A percentile compares a stretch with the other conserved stretches of the same genome.
Evolutionary conservation across 30 jellyfish, hydroid and myxozoan genomes (phyloP).

Genomic region (Chrysaora quinquecirrha): DNA sequence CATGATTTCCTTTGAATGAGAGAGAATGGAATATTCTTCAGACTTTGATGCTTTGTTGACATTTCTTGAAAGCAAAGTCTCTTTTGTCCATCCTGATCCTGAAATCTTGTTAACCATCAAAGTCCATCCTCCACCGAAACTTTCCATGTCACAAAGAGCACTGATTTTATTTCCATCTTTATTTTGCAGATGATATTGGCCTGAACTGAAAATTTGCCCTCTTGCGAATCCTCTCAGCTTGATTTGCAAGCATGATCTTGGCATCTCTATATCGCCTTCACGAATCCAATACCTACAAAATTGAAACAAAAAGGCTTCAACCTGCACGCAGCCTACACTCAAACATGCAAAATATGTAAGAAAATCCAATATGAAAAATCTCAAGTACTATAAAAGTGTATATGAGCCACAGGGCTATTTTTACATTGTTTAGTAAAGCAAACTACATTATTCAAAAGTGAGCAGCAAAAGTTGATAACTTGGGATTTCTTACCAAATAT

Average conservation of each 20-base stretch:
- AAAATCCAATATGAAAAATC: no score
- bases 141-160: slow-evolving; percentile 70
- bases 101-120: slow-evolving; percentile 50
- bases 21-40: slow-evolving; percentile 53
- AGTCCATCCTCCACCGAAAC: slow-evolving; percentile 89
- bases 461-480: no score
- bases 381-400: no score
- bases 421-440: no score
- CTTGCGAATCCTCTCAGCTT: slow-evolving; percentile 9
- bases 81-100: slow-evolving; percentile 58
- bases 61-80: slow-evolving; percentile 32
- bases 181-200: slow-evolving; percentile 20
- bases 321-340: no score
- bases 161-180: slow-evolving; percentile 15
- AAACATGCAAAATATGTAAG: no score
- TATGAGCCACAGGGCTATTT: no score
- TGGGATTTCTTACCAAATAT: slow-evolving; percentile 62
- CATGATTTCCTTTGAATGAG: slow-evolving; percentile 19
- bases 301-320: no score
- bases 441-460: no score
- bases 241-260: slow-evolving; percentile 62
- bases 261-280: slow-evolving; percentile 55
- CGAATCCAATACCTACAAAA: slow-evolving; percentile 76
- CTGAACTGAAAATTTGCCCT: slow-evolving; percentile 32
- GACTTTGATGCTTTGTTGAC: slow-evolving; percentile 33